Conservation (phyloP, 2,113 vertebrate species). For the Ptyas mucosa region DNA sequence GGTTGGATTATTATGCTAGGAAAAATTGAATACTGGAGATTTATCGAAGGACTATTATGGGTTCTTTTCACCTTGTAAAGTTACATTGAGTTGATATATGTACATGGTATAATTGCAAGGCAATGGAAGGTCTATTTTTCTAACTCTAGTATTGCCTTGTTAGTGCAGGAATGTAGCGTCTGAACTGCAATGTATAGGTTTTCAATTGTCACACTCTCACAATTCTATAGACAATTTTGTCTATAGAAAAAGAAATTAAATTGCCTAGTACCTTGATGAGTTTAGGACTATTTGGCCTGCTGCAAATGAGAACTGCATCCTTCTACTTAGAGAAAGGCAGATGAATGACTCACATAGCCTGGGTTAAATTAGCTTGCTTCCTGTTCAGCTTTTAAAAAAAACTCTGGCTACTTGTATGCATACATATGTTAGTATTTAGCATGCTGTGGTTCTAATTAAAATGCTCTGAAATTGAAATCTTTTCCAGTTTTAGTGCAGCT, state of each 20-base stretch:
- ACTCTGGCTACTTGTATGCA: background rate
- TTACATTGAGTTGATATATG: background rate
- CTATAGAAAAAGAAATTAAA: background rate
- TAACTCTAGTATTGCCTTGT: background rate
- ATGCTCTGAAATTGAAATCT: background rate
- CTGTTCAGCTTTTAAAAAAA: background rate
- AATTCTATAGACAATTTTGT: too few relatives aligned
- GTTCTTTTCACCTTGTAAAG: background rate
- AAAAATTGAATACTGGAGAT: background rate
- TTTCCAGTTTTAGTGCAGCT: background rate
- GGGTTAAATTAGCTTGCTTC: background rate
- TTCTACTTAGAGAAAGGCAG: background rate
- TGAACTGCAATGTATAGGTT: background rate
- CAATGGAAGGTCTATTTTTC: background rate
- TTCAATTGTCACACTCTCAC: background rate
- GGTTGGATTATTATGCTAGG: background rate
- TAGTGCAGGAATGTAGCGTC: background rate
- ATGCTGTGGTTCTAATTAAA: background rate
- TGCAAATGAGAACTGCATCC: background rate
- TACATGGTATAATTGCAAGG: background rate
- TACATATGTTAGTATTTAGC: background rate
- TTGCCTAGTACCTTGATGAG: background rate
- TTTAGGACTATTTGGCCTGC: background rate
- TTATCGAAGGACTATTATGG: background rate
- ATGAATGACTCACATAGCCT: background rate